Evolutionary conservation across 2,113 vertebrate genomes (phyloP), one percentile per base, ranked within the genome.

Genomic region (Otis tarda): DNA sequence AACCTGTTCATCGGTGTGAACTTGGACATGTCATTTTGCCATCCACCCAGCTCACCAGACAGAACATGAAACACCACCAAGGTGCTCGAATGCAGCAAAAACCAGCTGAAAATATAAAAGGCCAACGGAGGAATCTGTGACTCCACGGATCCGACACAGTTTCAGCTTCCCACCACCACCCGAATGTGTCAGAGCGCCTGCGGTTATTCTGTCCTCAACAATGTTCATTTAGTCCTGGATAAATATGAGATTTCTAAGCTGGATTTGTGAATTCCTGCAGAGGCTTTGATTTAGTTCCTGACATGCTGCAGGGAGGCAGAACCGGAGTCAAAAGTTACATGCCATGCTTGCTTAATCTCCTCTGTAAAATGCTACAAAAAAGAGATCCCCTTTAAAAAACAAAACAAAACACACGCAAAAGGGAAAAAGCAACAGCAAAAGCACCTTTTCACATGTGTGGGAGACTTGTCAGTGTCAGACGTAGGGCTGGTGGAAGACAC

Each of bases 211-310:
- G 31, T 35, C 89, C 90, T 84, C n/a, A n/a, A 59, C 83, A 83
- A 60, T 30, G 49, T 35, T 78, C 82, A 89, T 88, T 91, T 96
- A 94, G 79, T 77, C 83, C 27, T 87, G 86, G 71, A 77, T 76
- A 87, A 89, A 92, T 82, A 94, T 87, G 59, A 90, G 81, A 91
- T 83, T 91, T 80, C 78, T 95, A 94, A 96, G 93, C 86, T 81
- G 83, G 71, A 91, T 95, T 93, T 96, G 68, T 33, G 90, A 96
- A 96, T 93, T 95, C 92, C 94, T 82, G 83, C 87, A 67, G 59
- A 90, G 78, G 59, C 81, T 97, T 97, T 97, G 75, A 96, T 95
- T 95, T 85, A 73, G 93, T 64, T 93, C 78, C 84, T 84, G 39
- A 77, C 53, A 4, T 87, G 41, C 92, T 93, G 85, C 75, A 91